Base-by-base conservation (phyloP, 2,113 vertebrate genomes). In the Uropsilus gracilis region DNA sequence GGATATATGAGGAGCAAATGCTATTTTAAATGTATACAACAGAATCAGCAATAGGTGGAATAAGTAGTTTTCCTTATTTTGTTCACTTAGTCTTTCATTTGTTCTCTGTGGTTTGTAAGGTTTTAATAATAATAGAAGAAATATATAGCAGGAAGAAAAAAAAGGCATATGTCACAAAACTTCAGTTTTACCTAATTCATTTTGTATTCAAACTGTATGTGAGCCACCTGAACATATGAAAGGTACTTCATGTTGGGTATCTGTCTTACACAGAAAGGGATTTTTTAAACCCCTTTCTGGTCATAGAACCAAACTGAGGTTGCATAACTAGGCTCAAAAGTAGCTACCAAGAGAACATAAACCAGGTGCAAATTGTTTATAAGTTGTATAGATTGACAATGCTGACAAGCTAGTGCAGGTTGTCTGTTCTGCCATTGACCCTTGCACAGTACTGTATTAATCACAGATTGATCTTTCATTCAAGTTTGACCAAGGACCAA, bases 31-130 rank as follows among this genome's bases (percentile, higher is more conserved):
- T 86, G 9, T 8, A 42, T 34, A 2, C 30, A 53, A 10, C 30
- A 93, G 44, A 86, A 80, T 88, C 84, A 81, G 61, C 50, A 72
- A 22, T 48, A 95, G 12, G 71, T 92, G 50, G 28, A 91, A 34
- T 86, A 50, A 77, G 12, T 72, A 92, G 81, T 90, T n/a, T 82
- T 93, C 22, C 59, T 66, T n/a, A n/a, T n/a, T n/a, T 86, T 90
- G 84, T 80, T 80, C 28, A 77, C 30, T 90, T 85, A 81, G 72
- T 76, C 48, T 93, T 34, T 81, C 37, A 53, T 77, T 50, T 53
- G 37, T 37, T 18, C 39, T 42, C n/a, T 10, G 3, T 57, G 7
- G 63, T 55, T 69, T 3, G 0, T 83, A 83, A 84, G 39, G 46
- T 30, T 73, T 66, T 66, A 80, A 50, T 76, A 71, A 81, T 57